Conservation (phyloP, 2,113 vertebrate genomes). For the Callionymus lyra region DNA sequence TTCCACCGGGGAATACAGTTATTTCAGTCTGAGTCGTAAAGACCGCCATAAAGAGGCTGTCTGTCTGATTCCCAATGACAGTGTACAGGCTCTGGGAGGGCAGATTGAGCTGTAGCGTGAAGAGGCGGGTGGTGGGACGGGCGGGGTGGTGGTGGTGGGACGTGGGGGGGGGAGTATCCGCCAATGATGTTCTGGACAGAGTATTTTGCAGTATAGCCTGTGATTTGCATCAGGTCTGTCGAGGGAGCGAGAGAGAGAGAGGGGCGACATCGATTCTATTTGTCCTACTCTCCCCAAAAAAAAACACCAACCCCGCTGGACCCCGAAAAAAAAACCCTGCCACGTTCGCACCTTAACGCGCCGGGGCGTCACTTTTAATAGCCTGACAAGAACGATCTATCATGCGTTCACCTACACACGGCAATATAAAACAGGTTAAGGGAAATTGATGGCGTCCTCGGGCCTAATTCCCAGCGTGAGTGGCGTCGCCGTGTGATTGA, state of each 20-base stretch:
- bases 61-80: constrained; percentile 53
- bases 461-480: constrained; percentile 82
- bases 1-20: constrained; percentile 54
- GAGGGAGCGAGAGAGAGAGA: constrained; percentile 15
- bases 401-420: constrained; percentile 77
- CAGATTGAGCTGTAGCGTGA: constrained; percentile 35
- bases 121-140: constrained; percentile 18
- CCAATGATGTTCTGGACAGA: constrained; percentile 35
- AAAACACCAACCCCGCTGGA: constrained; percentile 4
- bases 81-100: constrained; percentile 31
- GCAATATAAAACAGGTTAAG: constrained; percentile 85
- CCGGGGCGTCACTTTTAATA: constrained; percentile 80
- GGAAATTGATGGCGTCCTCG: constrained; percentile 86
- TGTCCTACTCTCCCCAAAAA: constrained; percentile 9
- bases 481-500: constrained; percentile 78
- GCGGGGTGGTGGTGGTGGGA: too few species aligned
- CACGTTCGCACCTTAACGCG: constrained; percentile 64
- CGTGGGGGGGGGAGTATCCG: constrained; percentile 11
- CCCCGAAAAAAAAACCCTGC: constrained; percentile 52
- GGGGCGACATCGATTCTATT: constrained; percentile 24
- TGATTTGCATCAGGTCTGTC: constrained; percentile 45
- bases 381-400: constrained; percentile 90
- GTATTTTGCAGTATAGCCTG: constrained; percentile 31
- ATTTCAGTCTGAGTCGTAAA: constrained; percentile 57
- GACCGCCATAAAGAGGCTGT: constrained; percentile 53